A percentile compares a stretch with the other conserved stretches of the same genome.
These are phyloP conservation scores for Agelastica alni DNA, from an alignment of 2,888 invertebrate species.

Conservation along the genomic window DNA sequence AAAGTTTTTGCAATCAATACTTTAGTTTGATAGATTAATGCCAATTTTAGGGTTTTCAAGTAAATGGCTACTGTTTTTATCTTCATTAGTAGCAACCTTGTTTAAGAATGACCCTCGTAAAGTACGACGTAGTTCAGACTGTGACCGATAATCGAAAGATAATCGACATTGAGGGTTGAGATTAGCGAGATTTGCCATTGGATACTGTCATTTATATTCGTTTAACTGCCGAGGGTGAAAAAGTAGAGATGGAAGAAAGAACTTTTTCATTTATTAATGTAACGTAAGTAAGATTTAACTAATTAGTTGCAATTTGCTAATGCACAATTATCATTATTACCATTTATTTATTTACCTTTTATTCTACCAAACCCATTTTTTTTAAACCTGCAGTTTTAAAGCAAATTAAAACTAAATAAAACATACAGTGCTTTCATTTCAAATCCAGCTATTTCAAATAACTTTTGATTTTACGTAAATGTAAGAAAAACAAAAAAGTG, in stretches of 20 bases:
- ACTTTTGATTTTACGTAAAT: too few species aligned
- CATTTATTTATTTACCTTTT: too few species aligned
- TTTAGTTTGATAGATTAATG: conserved; percentile 11
- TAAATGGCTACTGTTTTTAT: conserved; percentile 20
- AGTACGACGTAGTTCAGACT: conserved; percentile 36
- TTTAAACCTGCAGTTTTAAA: too few species aligned
- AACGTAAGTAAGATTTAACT: too few species aligned
- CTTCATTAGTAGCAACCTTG: conserved; percentile 22
- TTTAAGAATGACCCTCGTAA: conserved; percentile 24
- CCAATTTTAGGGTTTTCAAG: conserved; percentile 7
- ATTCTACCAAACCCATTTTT: too few species aligned
- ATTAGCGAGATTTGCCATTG: conserved; percentile 56
- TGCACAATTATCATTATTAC: too few species aligned
- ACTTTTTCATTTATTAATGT: too few species aligned
- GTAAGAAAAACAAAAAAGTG: too few species aligned
- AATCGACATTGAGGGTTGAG: conserved; percentile 49
- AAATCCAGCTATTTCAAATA: too few species aligned
- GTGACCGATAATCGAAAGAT: conserved; percentile 52
- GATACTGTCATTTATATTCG: conserved; percentile 56
- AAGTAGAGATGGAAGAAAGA: conserved; percentile 7
- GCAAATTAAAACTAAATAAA: too few species aligned
- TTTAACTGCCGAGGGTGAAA: conserved; percentile 41
- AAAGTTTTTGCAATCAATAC: background rate
- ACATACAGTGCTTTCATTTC: too few species aligned
- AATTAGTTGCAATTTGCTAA: too few species aligned